Evolutionary conservation across 2,113 vertebrate genomes (phyloP), one percentile per base, ranked within the genome.

Genomic region (Zapus hudsonius): DNA sequence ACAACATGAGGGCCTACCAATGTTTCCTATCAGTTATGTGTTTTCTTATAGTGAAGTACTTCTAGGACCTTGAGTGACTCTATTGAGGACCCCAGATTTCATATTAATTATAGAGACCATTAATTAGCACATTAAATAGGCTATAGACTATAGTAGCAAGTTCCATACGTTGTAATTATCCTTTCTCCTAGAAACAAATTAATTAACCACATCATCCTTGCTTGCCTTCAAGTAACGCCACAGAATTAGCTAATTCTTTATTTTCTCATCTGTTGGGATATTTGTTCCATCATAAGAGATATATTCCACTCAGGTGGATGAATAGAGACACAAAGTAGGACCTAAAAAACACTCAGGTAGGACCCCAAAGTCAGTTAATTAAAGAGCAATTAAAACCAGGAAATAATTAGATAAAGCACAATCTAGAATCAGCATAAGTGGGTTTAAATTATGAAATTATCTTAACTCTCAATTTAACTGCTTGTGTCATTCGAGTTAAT

Each of bases 401-500:
- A 97, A 94, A 97, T 95, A 97, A 97, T 97, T 97, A 97, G 95
- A 95, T 83, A 93, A 91, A 92, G 80, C 91, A 95, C 97, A 97
- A 91, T 87, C 89, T 94, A 88, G 40, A 84, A 89, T 95, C 90
- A 95, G 85, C 94, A 94, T 97, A 97, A 98, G 97, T 92, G 97
- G 91, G 76, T 97, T 96, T 93, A 93, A 97, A 97, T 93, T 94
- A 93, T 94, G 94, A 96, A 98, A 97, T 96, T 97, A 97, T 98
- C 96, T 97, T 94, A 95, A 47, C 94, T 97, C 95, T 93, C 89
- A 92, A 95, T 96, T 94, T 97, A 98, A 98, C 97, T 97, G 96
- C 97, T 97, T 97, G 92, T 91, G 90, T 97, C 96, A 98, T 98
- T 97, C 97, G 94, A 96, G 96, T 97, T 98, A 98, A 98, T 98